A percentile compares a stretch with the other conserved stretches of the same genome.
Conservation (phyloP, 2,113 vertebrate species). For the Ictalurus punctatus region DNA sequence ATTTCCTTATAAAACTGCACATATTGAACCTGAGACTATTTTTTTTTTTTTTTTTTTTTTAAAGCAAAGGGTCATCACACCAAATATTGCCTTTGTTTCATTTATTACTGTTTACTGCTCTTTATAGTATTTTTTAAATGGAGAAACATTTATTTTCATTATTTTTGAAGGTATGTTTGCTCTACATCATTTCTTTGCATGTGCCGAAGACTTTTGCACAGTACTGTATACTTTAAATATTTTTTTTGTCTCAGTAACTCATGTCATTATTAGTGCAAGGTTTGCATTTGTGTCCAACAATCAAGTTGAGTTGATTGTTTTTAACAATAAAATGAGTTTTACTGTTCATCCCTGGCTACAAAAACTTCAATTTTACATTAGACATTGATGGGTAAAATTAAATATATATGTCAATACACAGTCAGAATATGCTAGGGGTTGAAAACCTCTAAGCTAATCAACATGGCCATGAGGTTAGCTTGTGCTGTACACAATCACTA, state of each 20-base stretch:
- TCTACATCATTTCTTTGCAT: no score
- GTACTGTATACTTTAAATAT: neutral
- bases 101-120: no score
- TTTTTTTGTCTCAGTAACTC: neutral
- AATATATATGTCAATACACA: neutral
- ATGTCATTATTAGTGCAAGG: neutral
- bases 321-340: neutral
- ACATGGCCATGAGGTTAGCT: neutral
- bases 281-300: neutral
- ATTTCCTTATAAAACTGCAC: no score
- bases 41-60: no score
- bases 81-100: no score
- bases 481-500: neutral
- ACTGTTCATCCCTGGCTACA: neutral
- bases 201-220: no score
- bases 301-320: neutral
- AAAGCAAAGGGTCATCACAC: no score
- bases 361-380: neutral
- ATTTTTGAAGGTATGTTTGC: no score
- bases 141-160: no score
- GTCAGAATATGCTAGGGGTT: neutral
- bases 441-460: neutral
- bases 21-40: no score
- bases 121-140: no score
- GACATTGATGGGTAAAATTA: neutral